Conservation (phyloP, 2,888 invertebrate species). For the Leptarthrus brevirostris region DNA sequence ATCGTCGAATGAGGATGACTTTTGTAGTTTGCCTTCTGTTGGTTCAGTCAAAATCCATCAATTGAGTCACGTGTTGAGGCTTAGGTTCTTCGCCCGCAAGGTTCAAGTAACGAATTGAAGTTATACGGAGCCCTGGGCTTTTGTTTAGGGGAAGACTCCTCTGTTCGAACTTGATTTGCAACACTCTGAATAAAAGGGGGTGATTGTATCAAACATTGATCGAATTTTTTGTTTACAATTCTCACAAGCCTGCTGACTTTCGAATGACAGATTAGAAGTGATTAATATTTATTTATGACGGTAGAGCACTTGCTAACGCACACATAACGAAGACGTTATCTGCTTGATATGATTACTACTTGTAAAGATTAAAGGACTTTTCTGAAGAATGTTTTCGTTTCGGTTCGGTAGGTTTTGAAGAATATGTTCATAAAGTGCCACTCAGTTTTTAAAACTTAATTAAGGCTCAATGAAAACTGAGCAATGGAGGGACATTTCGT, state of each 20-base stretch:
- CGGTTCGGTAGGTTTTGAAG: too few species aligned
- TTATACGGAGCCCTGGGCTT: conserved; percentile 1
- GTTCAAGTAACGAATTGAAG: conserved; percentile 31
- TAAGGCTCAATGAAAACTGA: too few species aligned
- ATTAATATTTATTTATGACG: conserved; percentile 40
- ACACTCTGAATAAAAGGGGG: not conserved
- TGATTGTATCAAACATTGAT: conserved; percentile 25
- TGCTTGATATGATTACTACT: not conserved
- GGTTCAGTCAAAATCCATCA: conserved; percentile 50
- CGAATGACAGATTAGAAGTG: conserved; percentile 50
- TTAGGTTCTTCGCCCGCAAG: conserved; percentile 42
- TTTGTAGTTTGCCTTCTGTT: conserved; percentile 34
- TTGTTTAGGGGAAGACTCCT: conserved; percentile 4
- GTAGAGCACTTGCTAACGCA: not conserved
- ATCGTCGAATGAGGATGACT: conserved; percentile 31
- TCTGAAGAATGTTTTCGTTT: too few species aligned
- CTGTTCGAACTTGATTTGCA: not conserved
- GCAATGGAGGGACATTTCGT: too few species aligned
- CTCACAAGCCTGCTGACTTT: conserved; percentile 42
- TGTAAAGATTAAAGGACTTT: not conserved
- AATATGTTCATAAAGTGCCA: too few species aligned
- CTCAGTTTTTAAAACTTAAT: too few species aligned
- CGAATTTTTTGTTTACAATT: conserved; percentile 49
- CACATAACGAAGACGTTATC: not conserved
- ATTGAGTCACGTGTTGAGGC: conserved; percentile 54